Evolutionary conservation across 2,113 vertebrate species (phyloP).

Genomic region (Chauna torquata): DNA sequence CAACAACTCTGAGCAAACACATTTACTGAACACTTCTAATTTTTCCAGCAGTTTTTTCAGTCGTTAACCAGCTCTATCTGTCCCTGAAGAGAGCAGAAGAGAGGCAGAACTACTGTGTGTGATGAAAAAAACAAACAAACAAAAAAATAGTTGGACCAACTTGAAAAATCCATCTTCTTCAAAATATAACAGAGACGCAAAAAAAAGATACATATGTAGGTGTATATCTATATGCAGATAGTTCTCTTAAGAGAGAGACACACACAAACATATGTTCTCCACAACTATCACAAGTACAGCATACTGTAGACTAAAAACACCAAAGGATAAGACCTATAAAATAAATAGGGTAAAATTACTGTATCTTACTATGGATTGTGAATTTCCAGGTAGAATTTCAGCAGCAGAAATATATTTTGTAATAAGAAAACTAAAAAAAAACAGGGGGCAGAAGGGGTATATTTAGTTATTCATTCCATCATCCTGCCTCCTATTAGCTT

Average conservation of each 20-base stretch:
- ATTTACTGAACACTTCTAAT: background rate
- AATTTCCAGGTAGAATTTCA: conserved; percentile 20
- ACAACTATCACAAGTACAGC: background rate
- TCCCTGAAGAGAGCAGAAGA: background rate
- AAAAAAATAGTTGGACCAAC: background rate
- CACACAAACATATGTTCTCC: background rate
- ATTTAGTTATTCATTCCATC: background rate
- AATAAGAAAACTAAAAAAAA: background rate
- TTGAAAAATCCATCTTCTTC: background rate
- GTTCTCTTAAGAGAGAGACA: background rate
- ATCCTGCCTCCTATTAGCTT: background rate
- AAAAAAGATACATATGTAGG: background rate
- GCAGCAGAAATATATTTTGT: background rate
- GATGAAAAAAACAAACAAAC: background rate
- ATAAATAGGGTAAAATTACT: background rate
- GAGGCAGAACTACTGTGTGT: background rate
- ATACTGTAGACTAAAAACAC: background rate
- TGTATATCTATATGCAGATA: background rate
- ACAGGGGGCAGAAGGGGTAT: background rate
- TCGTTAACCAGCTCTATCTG: background rate
- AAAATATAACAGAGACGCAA: background rate
- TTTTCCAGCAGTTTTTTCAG: background rate
- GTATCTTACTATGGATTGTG: background rate
- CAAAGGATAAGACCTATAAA: background rate
- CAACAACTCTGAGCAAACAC: background rate